Evolutionary conservation across 2,888 invertebrate species (phyloP), one percentile per base, ranked within the genome.

Genomic region (Petrolisthes manimaculis): DNA sequence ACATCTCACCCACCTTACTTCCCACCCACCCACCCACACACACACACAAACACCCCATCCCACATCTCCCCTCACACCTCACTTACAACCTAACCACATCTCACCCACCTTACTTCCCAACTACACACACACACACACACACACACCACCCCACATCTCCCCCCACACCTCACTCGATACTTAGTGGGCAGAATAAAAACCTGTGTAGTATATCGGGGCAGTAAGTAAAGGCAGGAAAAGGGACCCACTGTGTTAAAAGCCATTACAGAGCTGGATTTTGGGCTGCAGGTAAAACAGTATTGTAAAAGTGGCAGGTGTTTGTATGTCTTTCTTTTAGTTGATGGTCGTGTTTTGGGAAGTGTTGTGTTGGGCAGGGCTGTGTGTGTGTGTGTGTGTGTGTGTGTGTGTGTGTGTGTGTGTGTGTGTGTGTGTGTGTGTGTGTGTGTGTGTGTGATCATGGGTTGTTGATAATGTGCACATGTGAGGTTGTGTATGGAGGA

Each of bases 171-270:
- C 37, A 37, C 37, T 37, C 37, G 37, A 37, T 37, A 37, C 37
- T 37, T 37, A 37, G 37, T 37, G 37, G 37, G 37, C 37, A 37
- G 37, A 37, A 37, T 37, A 37, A 37, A 37, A 37, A 37, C 37
- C 37, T 37, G 37, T 37, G 37, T 37, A 37, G 37, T 37, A 37
- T 37, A 37, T 37, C 37, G 37, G 37, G 56, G 21, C 84, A 24
- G 77, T 84, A 84, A 75, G 84, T 84, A 84, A 53, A n/a, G 8
- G n/a, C 8, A 56, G 75, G n/a, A 56, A 75, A 56, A 84, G 24
- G 69, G 55, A 18, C 24, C 37, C 56, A 84, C 74, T 56, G 53
- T 55, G 75, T 84, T 75, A 75, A 61, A 84, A 84, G 56, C 75
- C 75, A 84, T 84, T 84, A 84, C 55, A 24, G 84, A 24, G 75